A percentile compares a stretch with the other conserved stretches of the same genome.
Conservation (phyloP, 2,113 vertebrate species). For the Corythornis cristatus region DNA sequence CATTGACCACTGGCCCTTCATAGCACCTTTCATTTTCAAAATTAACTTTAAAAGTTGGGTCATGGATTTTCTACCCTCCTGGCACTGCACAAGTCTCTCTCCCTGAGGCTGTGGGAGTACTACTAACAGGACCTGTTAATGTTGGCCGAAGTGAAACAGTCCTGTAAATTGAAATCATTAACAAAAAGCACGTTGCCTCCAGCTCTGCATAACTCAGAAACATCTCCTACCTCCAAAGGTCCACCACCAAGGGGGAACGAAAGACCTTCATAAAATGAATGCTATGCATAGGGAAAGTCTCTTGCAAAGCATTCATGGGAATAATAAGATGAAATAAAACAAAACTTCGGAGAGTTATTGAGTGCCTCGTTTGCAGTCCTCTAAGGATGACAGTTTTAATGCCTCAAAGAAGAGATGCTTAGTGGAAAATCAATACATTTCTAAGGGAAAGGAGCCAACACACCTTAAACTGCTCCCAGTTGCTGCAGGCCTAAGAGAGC, state of each 20-base stretch:
- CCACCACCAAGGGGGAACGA: neutral
- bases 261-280: neutral
- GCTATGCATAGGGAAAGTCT: neutral
- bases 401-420: conserved; percentile 2
- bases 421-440: conserved; percentile 28
- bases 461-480: neutral
- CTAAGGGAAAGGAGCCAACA: conserved; percentile 20
- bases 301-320: neutral
- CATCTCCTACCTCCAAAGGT: neutral
- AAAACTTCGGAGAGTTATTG: neutral
- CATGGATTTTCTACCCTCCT: neutral
- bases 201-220: neutral
- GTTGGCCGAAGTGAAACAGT: neutral
- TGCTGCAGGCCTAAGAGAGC: neutral
- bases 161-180: neutral
- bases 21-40: neutral
- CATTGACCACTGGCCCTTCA: neutral
- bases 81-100: neutral
- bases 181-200: neutral
- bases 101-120: rapidly evolving
- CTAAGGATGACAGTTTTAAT: conserved; percentile 1
- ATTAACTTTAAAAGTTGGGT: neutral
- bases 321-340: neutral
- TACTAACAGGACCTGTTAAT: neutral
- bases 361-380: neutral